Evolutionary conservation across 2,888 invertebrate genomes (phyloP), one percentile per base, ranked within the genome.

Genomic region (Mactromeris polynyma): DNA sequence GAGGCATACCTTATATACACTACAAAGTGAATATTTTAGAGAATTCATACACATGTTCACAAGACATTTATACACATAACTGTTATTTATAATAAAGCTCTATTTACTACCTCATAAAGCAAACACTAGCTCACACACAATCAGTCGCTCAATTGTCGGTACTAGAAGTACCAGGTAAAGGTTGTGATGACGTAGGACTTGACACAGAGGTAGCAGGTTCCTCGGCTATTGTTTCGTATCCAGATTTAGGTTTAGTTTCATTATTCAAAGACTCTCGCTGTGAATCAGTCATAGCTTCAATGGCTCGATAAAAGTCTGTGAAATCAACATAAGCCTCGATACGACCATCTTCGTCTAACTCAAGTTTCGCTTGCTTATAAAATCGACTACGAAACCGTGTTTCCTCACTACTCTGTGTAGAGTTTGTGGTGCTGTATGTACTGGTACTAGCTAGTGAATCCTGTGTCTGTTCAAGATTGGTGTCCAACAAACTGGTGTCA

Each of bases 281-380:
- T 9, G 94, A 94, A 31, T 96, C 96, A 33, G 95, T 94, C 92
- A 96, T 92, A 83, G 94, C 94, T 58, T 94, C 95, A 31, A 96
- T 93, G 26, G 95, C 95, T 78, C 93, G 89, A 91, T 95, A 95
- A 93, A 96, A 99, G 94, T 98, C 98, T 0, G 98, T 97, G 96
- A 99, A 99, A 96, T 98, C 98, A 0, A 99, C 98, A 96, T 99
- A 99, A 0, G 98, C 97, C 85, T 97, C 97, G 2, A 99, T 98
- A 95, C 97, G 97, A 36, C 98, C 97, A 95, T 98, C 98, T 93
- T 97, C 97, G 94, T 98, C 98, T 1, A 97, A 96, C 1, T 97
- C 97, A 93, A 97, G 93, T 91, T 95, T 93, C 26, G 93, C 86
- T 85, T 93, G 90, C 81, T 93, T 89, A 86, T 92, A 90, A 51